phyloP scores from a whole-genome alignment of 2,113 vertebrate species.

The Trogon melanurus region DNA sequence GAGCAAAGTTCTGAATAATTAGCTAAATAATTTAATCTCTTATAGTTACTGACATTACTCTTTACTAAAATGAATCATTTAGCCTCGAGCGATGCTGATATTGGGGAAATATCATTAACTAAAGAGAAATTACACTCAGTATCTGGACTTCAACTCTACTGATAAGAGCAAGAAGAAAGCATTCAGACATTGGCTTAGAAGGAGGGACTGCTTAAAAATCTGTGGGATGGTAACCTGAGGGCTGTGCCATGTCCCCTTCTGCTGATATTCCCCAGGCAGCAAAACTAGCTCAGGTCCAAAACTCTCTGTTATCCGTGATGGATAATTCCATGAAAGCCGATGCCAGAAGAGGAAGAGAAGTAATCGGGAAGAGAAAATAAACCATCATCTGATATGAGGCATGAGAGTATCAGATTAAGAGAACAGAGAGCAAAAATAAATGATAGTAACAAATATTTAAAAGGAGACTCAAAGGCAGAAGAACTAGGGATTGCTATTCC shows the following conservation, averaged over 20 bases:
- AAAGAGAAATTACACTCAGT: neutral
- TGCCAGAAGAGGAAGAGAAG: neutral
- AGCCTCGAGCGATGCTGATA: neutral
- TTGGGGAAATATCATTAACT: neutral
- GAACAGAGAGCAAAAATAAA: neutral
- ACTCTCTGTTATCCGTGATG: neutral
- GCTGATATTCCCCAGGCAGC: neutral
- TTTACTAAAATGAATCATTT: constrained; percentile 7
- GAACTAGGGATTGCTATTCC: neutral
- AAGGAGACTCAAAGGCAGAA: neutral
- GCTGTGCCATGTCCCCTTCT: neutral
- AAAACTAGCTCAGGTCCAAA: neutral
- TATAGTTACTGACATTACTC: neutral
- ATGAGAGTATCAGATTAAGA: neutral
- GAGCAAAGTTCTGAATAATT: constrained; percentile 22
- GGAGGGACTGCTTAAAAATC: neutral
- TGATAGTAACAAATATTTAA: neutral
- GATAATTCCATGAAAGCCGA: neutral
- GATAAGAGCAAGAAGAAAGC: constrained; percentile 1
- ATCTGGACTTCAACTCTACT: neutral
- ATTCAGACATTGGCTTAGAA: neutral
- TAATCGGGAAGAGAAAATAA: neutral
- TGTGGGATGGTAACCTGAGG: fast-evolving
- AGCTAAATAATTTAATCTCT: neutral
- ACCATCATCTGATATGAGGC: neutral